Evolutionary conservation across 1,140 invertebrate genomes (phyloP), one percentile per base, ranked within the genome.

Genomic region (Halictus rubicundus): DNA sequence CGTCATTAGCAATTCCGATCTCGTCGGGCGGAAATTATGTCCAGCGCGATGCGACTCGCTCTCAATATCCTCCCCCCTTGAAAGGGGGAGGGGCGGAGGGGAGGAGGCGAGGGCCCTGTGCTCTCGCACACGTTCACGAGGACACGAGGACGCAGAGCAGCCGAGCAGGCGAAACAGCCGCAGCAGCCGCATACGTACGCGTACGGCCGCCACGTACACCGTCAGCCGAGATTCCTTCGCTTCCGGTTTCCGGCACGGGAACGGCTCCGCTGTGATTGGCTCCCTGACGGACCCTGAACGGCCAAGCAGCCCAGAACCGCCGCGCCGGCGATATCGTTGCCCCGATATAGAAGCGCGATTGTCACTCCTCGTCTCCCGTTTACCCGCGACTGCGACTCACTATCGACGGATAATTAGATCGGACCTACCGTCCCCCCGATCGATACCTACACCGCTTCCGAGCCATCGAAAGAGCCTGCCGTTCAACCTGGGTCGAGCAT

Each of bases 21-120:
- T 92, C 92, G 92, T 93, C 92, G 92, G 90, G 92, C 92, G 92
- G 92, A 93, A 93, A 93, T 93, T 93, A 93, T 93, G 92, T 93
- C 92, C 92, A 93, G 89, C 89, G 88, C 89, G 90, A 90, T 88
- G 88, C 90, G 90, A 92, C 89, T 91, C 90, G 90, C 92, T 93
- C 92, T 93, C 92, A 93, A 93, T 93, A 93, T 93, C 92, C 92
- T 92, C 88, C 83, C 79, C 68, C 10, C 59, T 46, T 1, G 9
- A 46, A 12, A 14, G 42, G 12, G 10, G 10, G 42, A 14, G 7
- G 39, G 39, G 39, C 0, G 7, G 37, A 8, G 42, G 42, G 10
- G 10, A 1, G 2, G 9, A 27, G 27, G 16, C 23, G 27, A 19
- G 60, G 60, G 16, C 60, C 72, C 32, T 32, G 32, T 46, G 63